A percentile compares a stretch with the other conserved stretches of the same genome.
These are phyloP conservation scores for Callospermophilus lateralis DNA, from an alignment of 2,113 vertebrate genomes.

Conservation along the genomic window DNA sequence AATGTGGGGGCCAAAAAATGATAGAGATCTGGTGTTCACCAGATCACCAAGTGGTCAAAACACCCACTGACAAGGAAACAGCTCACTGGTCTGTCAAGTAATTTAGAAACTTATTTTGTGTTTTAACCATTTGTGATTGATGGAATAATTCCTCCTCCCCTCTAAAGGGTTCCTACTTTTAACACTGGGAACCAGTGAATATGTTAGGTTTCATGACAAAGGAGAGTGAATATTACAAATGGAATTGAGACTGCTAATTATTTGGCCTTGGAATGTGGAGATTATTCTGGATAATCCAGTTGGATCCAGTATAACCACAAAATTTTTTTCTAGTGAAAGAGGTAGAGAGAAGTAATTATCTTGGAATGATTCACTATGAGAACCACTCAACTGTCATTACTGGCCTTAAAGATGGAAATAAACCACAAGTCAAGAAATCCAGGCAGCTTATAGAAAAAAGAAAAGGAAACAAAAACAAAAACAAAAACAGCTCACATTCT, in stretches of 20 bases:
- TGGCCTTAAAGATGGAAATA: not conserved
- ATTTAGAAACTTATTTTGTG: not conserved
- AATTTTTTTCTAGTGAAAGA: not conserved
- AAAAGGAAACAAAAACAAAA: no score
- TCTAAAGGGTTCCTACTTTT: not conserved
- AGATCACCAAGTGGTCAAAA: not conserved
- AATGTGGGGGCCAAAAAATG: not conserved
- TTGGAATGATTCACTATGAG: not conserved
- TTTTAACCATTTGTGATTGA: not conserved
- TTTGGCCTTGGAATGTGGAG: not conserved
- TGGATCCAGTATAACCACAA: not conserved
- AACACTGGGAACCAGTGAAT: not conserved
- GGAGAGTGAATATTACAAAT: not conserved
- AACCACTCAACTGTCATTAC: not conserved
- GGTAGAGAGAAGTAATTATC: not conserved
- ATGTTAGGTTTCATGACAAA: no score
- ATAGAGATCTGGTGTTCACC: fast-evolving
- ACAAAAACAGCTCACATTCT: not conserved
- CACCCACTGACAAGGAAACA: not conserved
- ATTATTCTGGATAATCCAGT: not conserved
- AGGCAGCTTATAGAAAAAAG: not conserved
- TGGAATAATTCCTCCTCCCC: not conserved
- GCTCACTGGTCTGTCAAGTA: fast-evolving
- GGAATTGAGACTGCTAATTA: not conserved
- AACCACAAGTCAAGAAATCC: not conserved